A percentile compares a stretch with the other conserved stretches of the same genome.
These are phyloP conservation scores for Mormyrus lacerda DNA, from an alignment of 2,113 vertebrate species.

Conservation along the genomic window DNA sequence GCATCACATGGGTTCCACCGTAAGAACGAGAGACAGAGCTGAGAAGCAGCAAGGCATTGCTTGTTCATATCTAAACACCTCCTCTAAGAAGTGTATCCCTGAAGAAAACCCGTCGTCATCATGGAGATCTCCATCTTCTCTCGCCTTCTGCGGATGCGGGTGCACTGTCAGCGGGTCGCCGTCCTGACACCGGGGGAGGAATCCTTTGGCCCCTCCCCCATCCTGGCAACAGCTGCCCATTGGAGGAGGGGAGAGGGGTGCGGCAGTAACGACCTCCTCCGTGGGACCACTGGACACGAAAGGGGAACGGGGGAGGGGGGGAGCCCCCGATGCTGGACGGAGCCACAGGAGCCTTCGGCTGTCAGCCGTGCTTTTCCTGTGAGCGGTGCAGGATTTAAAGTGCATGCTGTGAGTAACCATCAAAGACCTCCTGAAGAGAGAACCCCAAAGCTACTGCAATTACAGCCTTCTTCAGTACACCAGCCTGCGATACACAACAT, in stretches of 20 bases:
- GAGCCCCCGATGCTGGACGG: background rate
- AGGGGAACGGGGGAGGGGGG: background rate
- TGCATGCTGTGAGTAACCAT: constrained; percentile 55
- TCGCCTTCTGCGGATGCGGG: background rate
- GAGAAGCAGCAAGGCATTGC: background rate
- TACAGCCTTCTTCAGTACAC: constrained; percentile 43
- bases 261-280: background rate
- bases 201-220: background rate
- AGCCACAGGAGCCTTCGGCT: background rate
- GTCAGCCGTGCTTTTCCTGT: background rate
- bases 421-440: constrained; percentile 51
- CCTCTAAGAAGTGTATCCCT: background rate
- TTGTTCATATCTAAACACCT: background rate
- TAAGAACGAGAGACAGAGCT: background rate
- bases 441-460: constrained; percentile 34
- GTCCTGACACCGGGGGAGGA: background rate
- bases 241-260: background rate
- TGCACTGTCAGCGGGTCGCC: background rate
- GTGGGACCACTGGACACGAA: background rate
- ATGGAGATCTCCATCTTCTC: background rate
- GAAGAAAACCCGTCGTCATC: background rate
- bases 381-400: constrained; percentile 32
- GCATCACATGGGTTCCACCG: background rate
- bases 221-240: background rate
- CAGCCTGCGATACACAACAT: constrained; percentile 51